Conservation (phyloP, 2,888 invertebrate genomes). For the Atrina japonica region DNA sequence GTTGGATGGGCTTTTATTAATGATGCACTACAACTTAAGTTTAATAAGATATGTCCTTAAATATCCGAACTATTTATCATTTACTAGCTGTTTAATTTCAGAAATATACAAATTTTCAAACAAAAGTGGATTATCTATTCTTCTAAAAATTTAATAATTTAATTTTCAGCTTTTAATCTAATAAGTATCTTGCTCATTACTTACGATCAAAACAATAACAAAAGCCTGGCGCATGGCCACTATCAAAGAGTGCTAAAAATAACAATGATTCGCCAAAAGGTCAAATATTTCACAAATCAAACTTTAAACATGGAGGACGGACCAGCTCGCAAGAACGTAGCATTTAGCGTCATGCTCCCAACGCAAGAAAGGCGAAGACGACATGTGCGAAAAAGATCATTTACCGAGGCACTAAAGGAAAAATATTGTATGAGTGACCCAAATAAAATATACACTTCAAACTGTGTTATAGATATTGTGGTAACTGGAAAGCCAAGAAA, state of each 20-base stretch:
- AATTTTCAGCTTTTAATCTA: no score
- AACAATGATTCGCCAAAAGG: constrained; percentile 37
- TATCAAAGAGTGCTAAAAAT: constrained; percentile 15
- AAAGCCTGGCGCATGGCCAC: constrained; percentile 25
- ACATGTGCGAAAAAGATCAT: constrained; percentile 51
- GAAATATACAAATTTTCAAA: no score
- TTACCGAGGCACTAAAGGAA: constrained; percentile 67
- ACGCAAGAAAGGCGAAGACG: constrained; percentile 23
- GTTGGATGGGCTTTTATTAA: no score
- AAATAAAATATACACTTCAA: constrained; percentile 43
- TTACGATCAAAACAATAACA: constrained; percentile 36
- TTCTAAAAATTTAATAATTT: no score
- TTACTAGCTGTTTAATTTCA: no score
- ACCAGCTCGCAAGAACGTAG: constrained; percentile 19
- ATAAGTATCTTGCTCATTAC: constrained; percentile 28
- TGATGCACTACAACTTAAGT: no score
- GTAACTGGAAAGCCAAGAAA: constrained; percentile 63
- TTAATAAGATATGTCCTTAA: no score
- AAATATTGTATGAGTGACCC: constrained; percentile 65
- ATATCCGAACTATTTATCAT: no score
- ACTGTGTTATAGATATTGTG: constrained; percentile 60
- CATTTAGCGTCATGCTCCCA: constrained; percentile 25
- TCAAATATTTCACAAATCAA: constrained; percentile 21
- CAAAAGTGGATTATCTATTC: no score
- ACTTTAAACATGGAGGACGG: constrained; percentile 20